phyloP scores from a whole-genome alignment of 2,797 vertebrate genomes.

The Dromococcyx pavoninus region DNA sequence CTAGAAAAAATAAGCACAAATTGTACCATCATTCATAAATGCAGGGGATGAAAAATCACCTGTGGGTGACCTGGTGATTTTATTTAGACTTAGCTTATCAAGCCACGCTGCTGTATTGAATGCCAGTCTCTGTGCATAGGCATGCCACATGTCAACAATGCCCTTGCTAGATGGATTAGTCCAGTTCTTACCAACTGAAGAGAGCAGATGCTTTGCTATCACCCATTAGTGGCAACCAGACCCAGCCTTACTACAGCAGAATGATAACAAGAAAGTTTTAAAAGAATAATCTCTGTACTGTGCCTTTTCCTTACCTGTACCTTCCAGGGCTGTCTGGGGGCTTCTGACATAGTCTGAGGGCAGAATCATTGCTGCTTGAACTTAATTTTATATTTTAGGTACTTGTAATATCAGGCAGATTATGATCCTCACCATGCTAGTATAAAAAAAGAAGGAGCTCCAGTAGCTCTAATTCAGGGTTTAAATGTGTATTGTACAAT shows the following conservation, averaged over 20 bases:
- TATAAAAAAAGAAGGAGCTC: not conserved
- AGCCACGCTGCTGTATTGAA: not conserved
- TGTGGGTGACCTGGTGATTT: conserved; percentile 1
- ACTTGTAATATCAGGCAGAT: not conserved
- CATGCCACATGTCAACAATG: not conserved
- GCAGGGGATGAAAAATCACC: not conserved
- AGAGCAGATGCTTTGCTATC: not conserved
- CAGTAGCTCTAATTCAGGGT: not conserved
- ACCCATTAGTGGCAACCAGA: not conserved
- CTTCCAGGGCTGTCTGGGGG: not conserved
- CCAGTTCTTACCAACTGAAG: not conserved
- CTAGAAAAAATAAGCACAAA: not conserved
- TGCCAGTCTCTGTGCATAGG: not conserved
- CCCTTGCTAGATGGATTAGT: fast-evolving
- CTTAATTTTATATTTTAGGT: not conserved
- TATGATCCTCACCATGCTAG: not conserved
- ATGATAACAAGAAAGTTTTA: not conserved
- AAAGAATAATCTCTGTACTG: fast-evolving
- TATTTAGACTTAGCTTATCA: not conserved
- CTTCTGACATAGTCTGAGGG: not conserved
- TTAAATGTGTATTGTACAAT: not conserved
- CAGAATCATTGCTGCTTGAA: not conserved
- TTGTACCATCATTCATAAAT: not conserved
- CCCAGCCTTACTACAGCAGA: not conserved
- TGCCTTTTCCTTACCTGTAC: not conserved